Percentiles rank a stretch among this genome's conserved stretches.
These are phyloP conservation scores for Dicranocentrus wangi DNA, from an alignment of 2,888 invertebrate genomes.

Conservation along the genomic window DNA sequence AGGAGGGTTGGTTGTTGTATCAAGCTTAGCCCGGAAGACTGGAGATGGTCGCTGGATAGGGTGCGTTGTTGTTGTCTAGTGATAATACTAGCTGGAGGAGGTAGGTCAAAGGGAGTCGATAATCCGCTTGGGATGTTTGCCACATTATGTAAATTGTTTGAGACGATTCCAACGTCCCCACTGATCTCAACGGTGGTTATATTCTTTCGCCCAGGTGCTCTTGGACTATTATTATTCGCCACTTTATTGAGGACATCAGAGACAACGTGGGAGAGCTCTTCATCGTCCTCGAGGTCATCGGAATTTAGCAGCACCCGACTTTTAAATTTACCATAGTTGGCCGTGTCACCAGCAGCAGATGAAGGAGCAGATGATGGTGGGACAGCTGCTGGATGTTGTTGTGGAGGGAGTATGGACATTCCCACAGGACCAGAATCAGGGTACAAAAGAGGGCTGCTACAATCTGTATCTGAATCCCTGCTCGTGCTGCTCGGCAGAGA, in stretches of 20 bases:
- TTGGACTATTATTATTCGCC: not conserved
- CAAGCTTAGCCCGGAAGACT: constrained; percentile 62
- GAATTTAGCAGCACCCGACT: constrained; percentile 64
- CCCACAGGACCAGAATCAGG: constrained; percentile 56
- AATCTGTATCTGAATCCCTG: constrained; percentile 22
- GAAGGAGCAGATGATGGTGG: constrained; percentile 30
- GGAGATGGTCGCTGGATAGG: constrained; percentile 53
- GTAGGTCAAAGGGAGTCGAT: not conserved
- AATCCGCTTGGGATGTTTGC: constrained; percentile 3
- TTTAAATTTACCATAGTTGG: constrained; percentile 56
- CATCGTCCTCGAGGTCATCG: constrained; percentile 62
- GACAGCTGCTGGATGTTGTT: constrained; percentile 25
- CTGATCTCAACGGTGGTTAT: constrained; percentile 69
- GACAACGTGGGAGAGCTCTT: constrained; percentile 49
- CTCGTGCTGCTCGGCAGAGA: not conserved
- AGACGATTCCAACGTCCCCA: constrained; percentile 69
- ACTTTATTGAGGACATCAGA: constrained; percentile 44
- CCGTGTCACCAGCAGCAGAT: not conserved
- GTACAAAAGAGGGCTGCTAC: constrained; percentile 35
- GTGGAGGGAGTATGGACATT: constrained; percentile 64
- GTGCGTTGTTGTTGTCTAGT: constrained; percentile 32
- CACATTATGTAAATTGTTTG: constrained; percentile 52
- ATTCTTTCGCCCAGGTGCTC: constrained; percentile 53
- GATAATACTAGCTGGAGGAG: not conserved
- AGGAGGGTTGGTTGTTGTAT: constrained; percentile 45